Evolutionary conservation across 35 echinoderm and acorn worm genomes (phyloP), one percentile per base, ranked within the genome.

Genomic region (Lytechinus pictus): DNA sequence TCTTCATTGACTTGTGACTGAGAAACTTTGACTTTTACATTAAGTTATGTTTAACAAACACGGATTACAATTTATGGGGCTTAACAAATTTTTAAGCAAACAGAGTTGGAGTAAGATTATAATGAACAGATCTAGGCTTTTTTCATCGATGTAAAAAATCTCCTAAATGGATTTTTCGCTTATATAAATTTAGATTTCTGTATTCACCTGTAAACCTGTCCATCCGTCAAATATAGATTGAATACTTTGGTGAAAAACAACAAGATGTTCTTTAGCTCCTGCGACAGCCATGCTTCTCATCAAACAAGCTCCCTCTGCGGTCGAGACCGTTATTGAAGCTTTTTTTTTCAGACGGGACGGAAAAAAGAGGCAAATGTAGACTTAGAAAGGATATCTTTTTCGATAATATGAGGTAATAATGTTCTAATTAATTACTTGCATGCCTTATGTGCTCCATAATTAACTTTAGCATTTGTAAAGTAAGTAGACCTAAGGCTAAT

Each of bases 141-240:
- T 44, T 44, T 44, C 33, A 44, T 44, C 33, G 33, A 44, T 44
- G 33, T 79, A 79, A 79, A n/a, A 7, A 79, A 79, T 19, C 21
- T n/a, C 16, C 2, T 79, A n/a, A 24, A 24, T 16, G 19, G 14
- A 79, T n/a, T 79, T 79, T n/a, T 79, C 66, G 6, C 66, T 79
- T 1, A 24, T n/a, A n/a, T n/a, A 28, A 6, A 12, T 90, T 29
- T 28, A 9, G 7, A 44, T 29, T 28, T 90, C 88, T 54, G 88
- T 90, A 79, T 79, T 79, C n/a, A 95, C 95, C 95, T 95, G 95
- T 27, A 95, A 87, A 19, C 86, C 95, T 5, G 95, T 95, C 95
- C 95, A 95, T 89, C 95, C 95, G 33, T 95, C 95, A 53, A 95
- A 95, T 87, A 89, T 95, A 57, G 79, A 88, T 11, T 86, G 87